Conservation (phyloP, 1,140 invertebrate genomes). For the Nymphalis io region DNA sequence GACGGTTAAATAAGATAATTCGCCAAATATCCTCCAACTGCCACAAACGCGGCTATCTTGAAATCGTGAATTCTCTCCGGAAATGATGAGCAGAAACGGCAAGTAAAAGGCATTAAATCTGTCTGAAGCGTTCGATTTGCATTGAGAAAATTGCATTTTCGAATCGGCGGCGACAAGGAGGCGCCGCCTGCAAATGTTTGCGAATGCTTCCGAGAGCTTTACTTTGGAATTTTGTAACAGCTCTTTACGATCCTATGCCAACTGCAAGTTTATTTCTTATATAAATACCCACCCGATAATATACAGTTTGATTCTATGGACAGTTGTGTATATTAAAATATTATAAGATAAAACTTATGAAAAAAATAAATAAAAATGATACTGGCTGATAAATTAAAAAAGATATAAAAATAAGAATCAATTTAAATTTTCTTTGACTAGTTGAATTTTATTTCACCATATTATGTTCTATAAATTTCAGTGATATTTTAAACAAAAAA, state of each 20-base stretch:
- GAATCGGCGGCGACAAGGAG: constrained; percentile 65
- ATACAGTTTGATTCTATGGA: no score
- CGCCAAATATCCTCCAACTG: constrained; percentile 42
- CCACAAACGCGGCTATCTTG: constrained; percentile 52
- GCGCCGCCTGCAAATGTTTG: constrained; percentile 68
- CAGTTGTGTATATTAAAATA: neutral
- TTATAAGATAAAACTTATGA: neutral
- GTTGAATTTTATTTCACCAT: neutral
- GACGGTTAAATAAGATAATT: constrained; percentile 33
- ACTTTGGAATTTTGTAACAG: constrained; percentile 47
- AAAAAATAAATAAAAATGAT: neutral
- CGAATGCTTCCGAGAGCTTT: constrained; percentile 62
- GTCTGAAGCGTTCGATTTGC: constrained; percentile 75
- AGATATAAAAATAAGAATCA: neutral
- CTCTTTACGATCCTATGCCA: constrained; percentile 18
- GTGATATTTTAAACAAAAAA: constrained; percentile 25
- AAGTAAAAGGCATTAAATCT: constrained; percentile 77
- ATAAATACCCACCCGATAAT: neutral
- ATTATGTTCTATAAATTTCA: constrained; percentile 34
- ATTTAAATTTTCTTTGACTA: constrained; percentile 24
- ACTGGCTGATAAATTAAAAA: neutral
- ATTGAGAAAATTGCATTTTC: constrained; percentile 77
- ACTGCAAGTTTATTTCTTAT: constrained; percentile 11
- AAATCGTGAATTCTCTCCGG: constrained; percentile 61
- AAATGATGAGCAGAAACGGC: constrained; percentile 72